Conservation (phyloP, 2,797 vertebrate species). For the Chloroceryle inda region DNA sequence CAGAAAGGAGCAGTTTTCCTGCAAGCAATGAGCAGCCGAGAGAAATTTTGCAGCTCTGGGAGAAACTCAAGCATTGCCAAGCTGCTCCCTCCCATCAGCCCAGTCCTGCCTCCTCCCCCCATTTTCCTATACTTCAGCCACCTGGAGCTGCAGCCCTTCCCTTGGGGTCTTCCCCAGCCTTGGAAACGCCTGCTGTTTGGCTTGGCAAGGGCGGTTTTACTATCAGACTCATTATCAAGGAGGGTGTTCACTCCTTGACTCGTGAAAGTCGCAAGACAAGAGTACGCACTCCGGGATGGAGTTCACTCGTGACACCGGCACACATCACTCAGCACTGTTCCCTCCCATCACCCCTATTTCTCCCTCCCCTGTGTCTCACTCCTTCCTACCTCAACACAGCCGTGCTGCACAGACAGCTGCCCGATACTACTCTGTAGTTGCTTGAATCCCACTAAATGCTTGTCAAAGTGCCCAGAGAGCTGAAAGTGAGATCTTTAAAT, state of each 20-base stretch:
- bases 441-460: constrained; percentile 67
- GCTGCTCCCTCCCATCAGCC: neutral
- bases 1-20: constrained; percentile 13
- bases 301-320: neutral
- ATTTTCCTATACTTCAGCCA: constrained; percentile 2
- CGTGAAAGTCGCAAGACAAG: neutral
- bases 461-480: constrained; percentile 66
- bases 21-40: neutral
- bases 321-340: neutral
- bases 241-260: neutral
- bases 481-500: constrained; percentile 77
- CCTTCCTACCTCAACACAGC: neutral
- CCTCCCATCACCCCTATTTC: neutral
- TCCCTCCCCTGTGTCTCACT: neutral
- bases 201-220: neutral
- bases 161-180: neutral
- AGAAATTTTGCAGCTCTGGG: neutral
- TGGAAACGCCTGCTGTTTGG: constrained; percentile 19
- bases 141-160: constrained; percentile 41
- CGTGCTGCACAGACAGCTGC: constrained; percentile 44
- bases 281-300: rapidly evolving
- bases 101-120: neutral
- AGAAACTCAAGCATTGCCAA: neutral
- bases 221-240: neutral
- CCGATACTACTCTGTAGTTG: constrained; percentile 59